These are phyloP conservation scores for Pyrrhosoma nymphula DNA, from an alignment of 2,888 invertebrate genomes.

Conservation along the genomic window DNA sequence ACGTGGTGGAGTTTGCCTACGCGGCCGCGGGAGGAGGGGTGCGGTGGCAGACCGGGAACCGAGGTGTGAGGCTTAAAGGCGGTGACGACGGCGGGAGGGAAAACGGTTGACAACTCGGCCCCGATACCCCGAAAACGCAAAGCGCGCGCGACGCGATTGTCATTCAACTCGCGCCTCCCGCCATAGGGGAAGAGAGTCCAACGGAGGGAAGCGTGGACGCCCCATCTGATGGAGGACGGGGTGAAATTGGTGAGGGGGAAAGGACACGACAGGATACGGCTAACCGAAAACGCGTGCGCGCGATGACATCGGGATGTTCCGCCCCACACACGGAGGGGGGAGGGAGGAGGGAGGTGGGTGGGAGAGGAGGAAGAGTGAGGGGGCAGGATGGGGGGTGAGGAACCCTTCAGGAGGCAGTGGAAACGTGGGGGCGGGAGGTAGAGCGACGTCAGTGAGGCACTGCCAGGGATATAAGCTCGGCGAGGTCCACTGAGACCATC, in stretches of 20 bases:
- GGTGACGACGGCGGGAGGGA: background rate
- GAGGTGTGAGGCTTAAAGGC: background rate
- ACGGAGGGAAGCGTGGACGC: background rate
- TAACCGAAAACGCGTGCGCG: background rate
- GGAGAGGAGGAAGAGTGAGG: background rate
- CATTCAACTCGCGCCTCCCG: constrained; percentile 25
- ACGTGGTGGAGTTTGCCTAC: background rate
- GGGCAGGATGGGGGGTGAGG: background rate
- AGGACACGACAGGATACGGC: background rate
- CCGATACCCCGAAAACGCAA: constrained; percentile 48
- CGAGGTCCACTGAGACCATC: constrained; percentile 15
- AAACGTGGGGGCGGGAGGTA: background rate
- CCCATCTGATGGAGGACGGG: constrained; percentile 9
- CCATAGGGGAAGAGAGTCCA: background rate
- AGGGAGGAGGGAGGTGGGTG: background rate
- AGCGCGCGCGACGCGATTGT: constrained; percentile 19
- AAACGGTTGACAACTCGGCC: constrained; percentile 25
- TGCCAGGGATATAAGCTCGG: constrained; percentile 3
- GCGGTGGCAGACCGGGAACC: background rate
- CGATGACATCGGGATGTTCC: background rate
- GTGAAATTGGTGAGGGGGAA: constrained; percentile 2
- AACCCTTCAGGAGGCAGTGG: background rate
- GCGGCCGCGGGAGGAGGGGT: background rate
- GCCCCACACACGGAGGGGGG: background rate
- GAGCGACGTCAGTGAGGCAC: background rate